These are phyloP conservation scores for Andrena minutula DNA, from an alignment of 2,888 invertebrate species.

Conservation along the genomic window DNA sequence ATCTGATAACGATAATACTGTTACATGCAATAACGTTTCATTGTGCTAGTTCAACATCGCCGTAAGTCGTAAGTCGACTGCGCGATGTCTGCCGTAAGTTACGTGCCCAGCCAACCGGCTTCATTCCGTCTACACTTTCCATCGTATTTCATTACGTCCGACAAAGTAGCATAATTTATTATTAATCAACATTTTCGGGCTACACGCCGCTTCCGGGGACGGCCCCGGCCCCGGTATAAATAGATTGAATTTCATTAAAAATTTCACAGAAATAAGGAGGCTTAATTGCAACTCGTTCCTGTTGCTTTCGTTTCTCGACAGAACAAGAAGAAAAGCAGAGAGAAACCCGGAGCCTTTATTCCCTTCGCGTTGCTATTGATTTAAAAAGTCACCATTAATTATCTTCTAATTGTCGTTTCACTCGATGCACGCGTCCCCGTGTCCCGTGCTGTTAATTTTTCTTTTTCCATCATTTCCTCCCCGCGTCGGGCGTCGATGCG, in stretches of 20 bases:
- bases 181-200: background rate
- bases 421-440: conserved; percentile 61
- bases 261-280: too few relatives aligned
- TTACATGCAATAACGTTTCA: conserved; percentile 34
- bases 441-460: background rate
- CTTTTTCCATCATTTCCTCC: conserved; percentile 13
- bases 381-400: conserved; percentile 71
- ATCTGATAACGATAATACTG: conserved; percentile 65
- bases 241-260: too few relatives aligned
- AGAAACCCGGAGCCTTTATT: background rate
- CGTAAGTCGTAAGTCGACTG: conserved; percentile 32
- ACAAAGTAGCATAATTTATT: background rate
- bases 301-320: background rate
- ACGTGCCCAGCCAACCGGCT: background rate
- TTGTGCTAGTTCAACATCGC: conserved; percentile 39
- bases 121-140: background rate
- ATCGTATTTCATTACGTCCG: conserved; percentile 28
- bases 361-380: conserved; percentile 18
- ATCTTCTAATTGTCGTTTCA: conserved; percentile 73
- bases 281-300: background rate
- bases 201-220: background rate
- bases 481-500: conserved; percentile 10
- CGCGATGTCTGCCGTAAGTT: background rate
- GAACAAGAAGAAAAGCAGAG: background rate
- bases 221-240: too few relatives aligned